phyloP scores from a whole-genome alignment of 2,113 vertebrate species.

The Scomber scombrus region DNA sequence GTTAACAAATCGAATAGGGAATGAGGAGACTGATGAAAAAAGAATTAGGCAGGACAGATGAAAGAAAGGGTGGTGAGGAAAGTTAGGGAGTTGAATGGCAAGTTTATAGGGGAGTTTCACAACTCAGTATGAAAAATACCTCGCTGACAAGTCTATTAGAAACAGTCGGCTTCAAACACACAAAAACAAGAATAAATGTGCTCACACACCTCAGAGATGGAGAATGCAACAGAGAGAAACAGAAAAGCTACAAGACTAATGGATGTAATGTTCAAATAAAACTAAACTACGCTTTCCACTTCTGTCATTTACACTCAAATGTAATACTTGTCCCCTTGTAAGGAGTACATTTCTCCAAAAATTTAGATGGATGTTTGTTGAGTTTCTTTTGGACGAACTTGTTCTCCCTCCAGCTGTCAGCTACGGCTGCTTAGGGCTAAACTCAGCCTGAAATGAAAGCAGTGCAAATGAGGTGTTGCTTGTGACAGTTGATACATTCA shows the following conservation, averaged over 20 bases:
- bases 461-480: constrained; percentile 34
- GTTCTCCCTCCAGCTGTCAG: background rate
- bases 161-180: background rate
- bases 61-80: constrained; percentile 22
- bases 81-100: background rate
- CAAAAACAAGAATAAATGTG: constrained; percentile 46
- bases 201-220: constrained; percentile 29
- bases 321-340: background rate
- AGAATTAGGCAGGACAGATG: constrained; percentile 34
- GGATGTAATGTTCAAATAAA: constrained; percentile 32
- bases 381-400: background rate
- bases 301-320: constrained; percentile 22
- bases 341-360: background rate
- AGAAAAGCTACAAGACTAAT: constrained; percentile 17
- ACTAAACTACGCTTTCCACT: constrained; percentile 9
- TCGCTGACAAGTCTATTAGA: constrained; percentile 54
- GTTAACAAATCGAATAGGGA: constrained; percentile 14
- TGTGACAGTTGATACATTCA: constrained; percentile 52
- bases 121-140: constrained; percentile 16
- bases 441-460: constrained; percentile 38
- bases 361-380: constrained; percentile 6
- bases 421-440: constrained; percentile 20
- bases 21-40: constrained; percentile 30
- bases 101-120: constrained; percentile 29
- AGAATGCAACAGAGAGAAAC: constrained; percentile 28